Evolutionary conservation across 1,140 invertebrate genomes (phyloP).

Genomic region (Triops cancriformis): DNA sequence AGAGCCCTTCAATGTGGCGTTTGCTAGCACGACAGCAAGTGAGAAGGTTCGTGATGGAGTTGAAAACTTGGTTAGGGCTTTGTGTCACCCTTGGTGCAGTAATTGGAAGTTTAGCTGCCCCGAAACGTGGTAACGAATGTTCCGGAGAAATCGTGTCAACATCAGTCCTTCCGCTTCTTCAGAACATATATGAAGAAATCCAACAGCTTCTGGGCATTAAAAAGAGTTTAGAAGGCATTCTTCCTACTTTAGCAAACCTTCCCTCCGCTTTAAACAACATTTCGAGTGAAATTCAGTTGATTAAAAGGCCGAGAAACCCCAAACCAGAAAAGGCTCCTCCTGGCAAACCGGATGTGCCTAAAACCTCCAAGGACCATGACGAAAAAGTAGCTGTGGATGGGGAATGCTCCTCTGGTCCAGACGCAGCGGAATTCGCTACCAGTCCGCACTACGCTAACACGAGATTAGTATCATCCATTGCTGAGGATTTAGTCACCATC

Average conservation of each 20-base stretch:
- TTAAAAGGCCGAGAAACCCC: not conserved
- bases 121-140: not conserved
- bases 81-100: no score
- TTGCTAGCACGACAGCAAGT: no score
- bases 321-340: not conserved
- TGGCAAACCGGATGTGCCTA: not conserved
- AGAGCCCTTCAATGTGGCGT: no score
- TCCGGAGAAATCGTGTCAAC: not conserved
- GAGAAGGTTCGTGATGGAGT: no score
- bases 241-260: not conserved
- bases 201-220: not conserved
- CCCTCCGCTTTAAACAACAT: not conserved
- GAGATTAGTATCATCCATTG: not conserved
- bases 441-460: not conserved
- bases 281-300: not conserved
- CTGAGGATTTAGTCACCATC: not conserved
- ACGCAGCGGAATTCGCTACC: not conserved
- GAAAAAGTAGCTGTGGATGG: not conserved
- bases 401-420: not conserved
- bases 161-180: not conserved
- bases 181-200: not conserved
- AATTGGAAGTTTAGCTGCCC: no score
- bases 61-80: no score
- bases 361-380: not conserved
- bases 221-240: not conserved